Evolutionary conservation across 1,140 invertebrate genomes (phyloP), one percentile per base, ranked within the genome.

Genomic region (Coboldia fuscipes): DNA sequence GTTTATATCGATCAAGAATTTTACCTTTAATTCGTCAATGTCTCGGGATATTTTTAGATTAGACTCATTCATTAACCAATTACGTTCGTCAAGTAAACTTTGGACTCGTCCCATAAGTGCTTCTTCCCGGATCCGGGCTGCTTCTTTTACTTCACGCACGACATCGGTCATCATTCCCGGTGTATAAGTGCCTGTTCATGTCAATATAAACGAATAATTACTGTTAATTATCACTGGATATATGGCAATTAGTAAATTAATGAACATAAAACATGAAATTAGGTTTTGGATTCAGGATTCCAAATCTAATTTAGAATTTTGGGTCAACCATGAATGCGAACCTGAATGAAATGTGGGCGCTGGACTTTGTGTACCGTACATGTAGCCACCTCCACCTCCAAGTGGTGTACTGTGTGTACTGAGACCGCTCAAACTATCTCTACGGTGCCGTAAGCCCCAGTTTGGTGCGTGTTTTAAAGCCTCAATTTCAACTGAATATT

Each of bases 161-260:
- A 79, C 58, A 54, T 79, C 75, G 43, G 63, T 56, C 42, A 80
- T 59, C 61, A 75, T 72, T 39, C 76, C 76, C 4, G 76, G 75
- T 23, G 74, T 68, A 51, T 79, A 79, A 40, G 60, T 58, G 14
- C 59, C 58, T 44, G 47, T 40, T 34, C 42, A 37, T 35, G n/a
- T 23, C 12, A 7, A 12, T 7, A 23, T 19, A 33, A 43, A 23
- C 3, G 24, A 23, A 7, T 9, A 35, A 35, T 18, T 15, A n/a
- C n/a, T n/a, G n/a, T n/a, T n/a, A n/a, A n/a, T n/a, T n/a, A n/a
- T n/a, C n/a, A n/a, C n/a, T n/a, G n/a, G n/a, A n/a, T n/a, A n/a
- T n/a, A n/a, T n/a, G n/a, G n/a, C n/a, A n/a, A n/a, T n/a, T n/a
- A n/a, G n/a, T n/a, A n/a, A n/a, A n/a, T n/a, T n/a, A n/a, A n/a